phyloP scores from a whole-genome alignment of 2,113 vertebrate genomes.

The Hucho hucho region DNA sequence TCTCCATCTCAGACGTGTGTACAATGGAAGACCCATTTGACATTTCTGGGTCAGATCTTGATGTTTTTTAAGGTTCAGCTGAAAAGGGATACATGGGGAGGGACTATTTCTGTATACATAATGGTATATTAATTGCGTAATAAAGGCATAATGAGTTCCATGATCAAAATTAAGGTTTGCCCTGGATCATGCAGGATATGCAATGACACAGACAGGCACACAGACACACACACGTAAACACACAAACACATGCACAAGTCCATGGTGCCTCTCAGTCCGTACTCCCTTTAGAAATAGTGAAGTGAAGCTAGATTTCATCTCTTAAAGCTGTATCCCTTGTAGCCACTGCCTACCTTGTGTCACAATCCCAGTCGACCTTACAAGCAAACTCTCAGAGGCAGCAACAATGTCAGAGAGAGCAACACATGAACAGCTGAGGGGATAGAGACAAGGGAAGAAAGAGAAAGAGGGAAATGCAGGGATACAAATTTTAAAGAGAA shows the following conservation, averaged over 20 bases:
- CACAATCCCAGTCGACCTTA: slow-evolving; percentile 17
- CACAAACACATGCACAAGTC: neutral
- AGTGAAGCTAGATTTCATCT: slow-evolving; percentile 38
- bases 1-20: slow-evolving; percentile 44
- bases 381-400: slow-evolving; percentile 14
- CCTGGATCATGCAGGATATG: neutral
- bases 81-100: slow-evolving; percentile 44
- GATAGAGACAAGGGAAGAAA: slow-evolving; percentile 33
- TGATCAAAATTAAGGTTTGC: slow-evolving; percentile 19
- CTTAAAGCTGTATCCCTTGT: slow-evolving; percentile 31
- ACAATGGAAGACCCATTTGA: slow-evolving; percentile 46
- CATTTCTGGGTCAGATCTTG: slow-evolving; percentile 68
- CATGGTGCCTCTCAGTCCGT: slow-evolving; percentile 15
- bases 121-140: no score
- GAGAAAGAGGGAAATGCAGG: neutral
- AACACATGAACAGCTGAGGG: slow-evolving; percentile 4
- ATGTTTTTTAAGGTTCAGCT: slow-evolving; percentile 2
- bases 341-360: slow-evolving; percentile 25
- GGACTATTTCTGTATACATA: slow-evolving; percentile 44
- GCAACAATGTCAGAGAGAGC: slow-evolving; percentile 3
- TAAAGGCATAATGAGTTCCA: slow-evolving; percentile 27
- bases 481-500: neutral
- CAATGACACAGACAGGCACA: neutral
- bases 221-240: neutral
- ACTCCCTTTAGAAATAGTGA: slow-evolving; percentile 53